Conservation (phyloP, 2,888 invertebrate species). For the Marronus borbonicus region DNA sequence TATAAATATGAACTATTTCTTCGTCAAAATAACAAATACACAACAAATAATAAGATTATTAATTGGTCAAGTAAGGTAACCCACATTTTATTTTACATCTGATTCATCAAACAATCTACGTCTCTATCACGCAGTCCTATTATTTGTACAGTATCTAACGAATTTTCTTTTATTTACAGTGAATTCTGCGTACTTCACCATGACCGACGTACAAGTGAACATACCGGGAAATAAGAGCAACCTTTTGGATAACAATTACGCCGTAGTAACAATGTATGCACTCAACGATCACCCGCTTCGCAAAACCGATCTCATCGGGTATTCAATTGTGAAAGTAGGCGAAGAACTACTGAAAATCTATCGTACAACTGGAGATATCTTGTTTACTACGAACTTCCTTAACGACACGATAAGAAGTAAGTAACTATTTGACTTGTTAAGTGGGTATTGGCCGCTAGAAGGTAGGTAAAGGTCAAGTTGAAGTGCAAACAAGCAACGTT, state of each 20-base stretch:
- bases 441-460: background rate
- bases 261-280: constrained; percentile 60
- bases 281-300: constrained; percentile 52
- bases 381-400: constrained; percentile 56
- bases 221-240: constrained; percentile 61
- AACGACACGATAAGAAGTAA: constrained; percentile 56
- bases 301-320: constrained; percentile 54
- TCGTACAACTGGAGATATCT: constrained; percentile 59
- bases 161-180: constrained; percentile 59
- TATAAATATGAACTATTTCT: too few species aligned
- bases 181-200: constrained; percentile 63
- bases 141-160: background rate
- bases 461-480: constrained; percentile 3
- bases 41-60: too few species aligned
- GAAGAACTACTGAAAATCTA: constrained; percentile 57
- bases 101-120: too few species aligned
- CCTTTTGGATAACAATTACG: constrained; percentile 57
- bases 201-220: constrained; percentile 63
- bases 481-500: background rate
- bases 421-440: constrained; percentile 42
- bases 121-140: too few species aligned
- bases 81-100: too few species aligned
- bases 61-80: too few species aligned
- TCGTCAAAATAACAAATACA: too few species aligned
- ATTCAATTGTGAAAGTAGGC: constrained; percentile 55